Base-by-base conservation (phyloP, 2,888 invertebrate genomes). In the Clusia tigrina region DNA sequence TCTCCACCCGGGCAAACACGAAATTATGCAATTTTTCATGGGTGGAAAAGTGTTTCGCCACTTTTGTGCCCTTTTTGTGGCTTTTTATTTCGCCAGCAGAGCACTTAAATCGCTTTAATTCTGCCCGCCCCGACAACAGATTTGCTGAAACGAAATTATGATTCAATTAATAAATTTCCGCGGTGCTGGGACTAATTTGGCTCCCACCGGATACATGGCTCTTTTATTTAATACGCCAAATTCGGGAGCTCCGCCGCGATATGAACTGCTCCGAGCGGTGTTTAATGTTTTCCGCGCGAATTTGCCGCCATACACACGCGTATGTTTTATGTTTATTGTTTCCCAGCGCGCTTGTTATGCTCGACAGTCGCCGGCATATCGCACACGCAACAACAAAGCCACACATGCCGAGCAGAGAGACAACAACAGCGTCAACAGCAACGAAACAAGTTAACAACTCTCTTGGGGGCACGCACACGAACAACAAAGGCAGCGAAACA, bases 381-480 rank as follows among this genome's bases (percentile, higher is more conserved):
- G 24, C n/a, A 52, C 22, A 52, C 10, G n/a, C 2, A 52, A 52
- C 12, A 20, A 52, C 5, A 52, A 52, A 20, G 2, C n/a, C 23
- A 20, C 17, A 52, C 23, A 52, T n/a, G n/a, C 5, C 17, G 48
- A 5, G 20, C 20, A n/a, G 48, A 10, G 18, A 23, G 20, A 52
- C 23, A 52, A 24, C 52, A 9, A 52, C 24, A 24, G 52, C 54
- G 2, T 12, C 22, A 52, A 22, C 24, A 26, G 3, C n/a, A 24
- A n/a, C 54, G 56, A 62, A 62, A 77, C 70, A 76, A 73, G 76
- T 76, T 75, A 75, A 77, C 76, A 77, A 77, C 74, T 76, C 74
- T 76, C 74, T 76, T 76, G 77, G 74, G 77, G 22, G 48, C 48
- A 48, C 48, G 48, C 48, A 48, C 48, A 22, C 48, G 22, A 10